Base-by-base conservation (phyloP, 2,888 invertebrate species). In the Pachycephus smyrnensis region DNA sequence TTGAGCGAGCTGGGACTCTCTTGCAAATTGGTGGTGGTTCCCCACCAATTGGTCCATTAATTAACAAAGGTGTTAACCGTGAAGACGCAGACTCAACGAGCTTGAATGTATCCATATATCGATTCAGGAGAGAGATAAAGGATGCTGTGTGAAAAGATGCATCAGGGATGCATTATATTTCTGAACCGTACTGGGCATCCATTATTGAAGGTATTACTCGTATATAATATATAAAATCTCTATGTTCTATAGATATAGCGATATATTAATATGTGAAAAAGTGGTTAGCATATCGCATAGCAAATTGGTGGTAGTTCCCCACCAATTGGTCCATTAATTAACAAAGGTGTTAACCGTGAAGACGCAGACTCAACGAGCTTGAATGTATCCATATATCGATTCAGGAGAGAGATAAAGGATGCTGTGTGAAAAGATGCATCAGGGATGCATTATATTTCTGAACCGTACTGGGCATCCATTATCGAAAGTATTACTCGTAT, bases 251-350 rank as follows among this genome's bases (percentile, higher is more conserved):
- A 33, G 33, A 33, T 33, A 33, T 33, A 33, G 1, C 3, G 35
- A 9, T 35, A 35, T 9, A 35, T 2, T 35, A 4, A 33, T 33
- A 33, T 35, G 4, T 35, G 35, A 35, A 35, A 35, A 35, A 35
- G 35, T 35, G 9, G 35, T 35, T 35, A 35, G 35, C 2, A 35
- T 35, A 35, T 35, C 35, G n/a, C n/a, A n/a, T n/a, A n/a, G 55
- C 31, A 71, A 33, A 71, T 71, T 71, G 71, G 30, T 23, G 12
- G 31, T 71, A 31, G 31, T 33, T 33, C 12, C 12, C 32, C 32
- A 3, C 71, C 71, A 9, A 71, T 71, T 71, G 31, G 71, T 31
- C 71, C 71, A 71, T 71, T 71, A 71, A 71, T 71, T 71, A 71
- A 33, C 15, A 33, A 71, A 71, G 71, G 71, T 2, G 55, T 9